Base-by-base conservation (phyloP, 2,797 vertebrate genomes). In the Babyrousa celebensis region DNA sequence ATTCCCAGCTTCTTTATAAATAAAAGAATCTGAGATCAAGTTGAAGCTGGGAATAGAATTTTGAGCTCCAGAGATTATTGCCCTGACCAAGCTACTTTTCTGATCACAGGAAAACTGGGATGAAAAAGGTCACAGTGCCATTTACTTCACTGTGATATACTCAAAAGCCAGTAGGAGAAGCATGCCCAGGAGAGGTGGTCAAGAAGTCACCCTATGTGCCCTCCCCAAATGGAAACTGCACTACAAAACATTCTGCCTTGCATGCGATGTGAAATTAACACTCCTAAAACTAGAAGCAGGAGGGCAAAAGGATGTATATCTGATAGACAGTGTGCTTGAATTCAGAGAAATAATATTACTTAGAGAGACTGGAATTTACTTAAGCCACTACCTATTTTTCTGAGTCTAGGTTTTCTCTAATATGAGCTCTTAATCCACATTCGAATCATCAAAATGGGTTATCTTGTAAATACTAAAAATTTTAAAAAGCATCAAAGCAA, bases 391-490 rank as follows among this genome's bases (percentile, higher is more conserved):
- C 1, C 1, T 74, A n/a, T 36, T 71, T 84, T 80, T 74, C 40
- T 21, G 68, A 18, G 14, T 27, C 21, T 75, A 75, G 18, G 2
- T 78, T 96, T 94, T 18, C 12, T 70, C 18, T 83, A 29, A 18
- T 52, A 79, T 12, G 18, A 43, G 1, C 5, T 72, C 29, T 94
- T 89, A 72, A 78, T 85, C 18, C 27, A 70, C 5, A 43, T 58
- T 86, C 85, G 4, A 10, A 23, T 85, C 40, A 77, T 95, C 72
- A 67, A 92, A 94, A 79, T 86, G 32, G 77, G 5, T 63, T 82
- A 93, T 84, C 29, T n/a, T 68, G 43, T 77, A 56, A 48, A 88
- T 95, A 72, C 40, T 70, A 67, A 94, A 90, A 80, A 48, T 48
- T 16, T 54, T 52, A 77, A 85, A 79, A 92, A 16, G 75, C 63